Base-by-base conservation (phyloP, 2,797 vertebrate genomes). In the Chaunax sp. region DNA sequence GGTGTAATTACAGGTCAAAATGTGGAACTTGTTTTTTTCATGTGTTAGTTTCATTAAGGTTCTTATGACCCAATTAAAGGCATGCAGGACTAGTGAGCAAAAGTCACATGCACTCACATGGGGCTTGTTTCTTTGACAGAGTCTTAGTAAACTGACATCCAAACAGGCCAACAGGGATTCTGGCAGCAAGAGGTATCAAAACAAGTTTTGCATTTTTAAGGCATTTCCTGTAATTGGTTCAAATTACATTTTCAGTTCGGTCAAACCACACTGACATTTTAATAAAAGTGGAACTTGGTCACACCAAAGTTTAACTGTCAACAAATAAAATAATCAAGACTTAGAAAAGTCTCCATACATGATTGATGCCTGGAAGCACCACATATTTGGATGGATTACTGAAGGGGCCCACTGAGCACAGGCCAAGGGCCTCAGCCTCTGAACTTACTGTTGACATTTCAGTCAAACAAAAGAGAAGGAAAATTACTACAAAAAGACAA, bases 161-260 rank as follows among this genome's bases (percentile, higher is more conserved):
- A 72, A 69, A 75, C 49, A 77, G 25, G 49, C 44, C 53, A 64
- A 30, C 0, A 2, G 64, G 62, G 50, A 49, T 41, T 52, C 58
- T 25, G 35, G 37, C 45, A 69, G 49, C 12, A 13, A 13, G 10
- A 9, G 10, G 49, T 54, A 66, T 82, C 57, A 72, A 71, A 83
- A 72, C 43, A 68, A 46, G 16, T 50, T 78, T 60, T 77, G 43
- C 40, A 72, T 65, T 72, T 81, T 72, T 4, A 57, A 40, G 52
- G 56, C 2, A 59, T 37, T 60, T 74, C 7, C 10, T 47, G 35
- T 51, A 20, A 64, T 30, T 67, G 57, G n/a, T 52, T 66, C 4
- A 66, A 65, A 75, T 59, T 28, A 49, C 1, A 30, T 26, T 56
- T 62, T 69, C 16, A 19, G 30, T 45, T 76, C 30, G 22, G 49